Percentiles rank a stretch among this genome's conserved stretches.
phyloP scores from a whole-genome alignment of 2,113 vertebrate genomes.

The Octodon degus region DNA sequence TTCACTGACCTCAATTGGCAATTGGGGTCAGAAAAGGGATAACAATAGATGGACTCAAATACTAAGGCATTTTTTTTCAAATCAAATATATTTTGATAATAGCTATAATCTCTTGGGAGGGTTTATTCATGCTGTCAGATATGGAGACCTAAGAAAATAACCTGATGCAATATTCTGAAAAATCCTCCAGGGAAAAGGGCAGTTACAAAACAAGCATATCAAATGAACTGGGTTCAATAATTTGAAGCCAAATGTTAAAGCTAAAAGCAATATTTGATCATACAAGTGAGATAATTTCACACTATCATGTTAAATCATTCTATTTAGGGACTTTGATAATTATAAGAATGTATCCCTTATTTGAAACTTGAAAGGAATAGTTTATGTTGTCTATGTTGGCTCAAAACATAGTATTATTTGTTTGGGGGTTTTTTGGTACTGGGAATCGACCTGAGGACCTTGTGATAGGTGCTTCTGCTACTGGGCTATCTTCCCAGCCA shows the following conservation, averaged over 20 bases:
- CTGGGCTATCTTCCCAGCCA: no score
- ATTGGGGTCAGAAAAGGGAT: not conserved
- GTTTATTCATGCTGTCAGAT: constrained; percentile 43
- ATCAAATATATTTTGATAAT: constrained; percentile 50
- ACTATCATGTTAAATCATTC: constrained; percentile 44
- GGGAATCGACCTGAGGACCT: no score
- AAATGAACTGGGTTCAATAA: constrained; percentile 55
- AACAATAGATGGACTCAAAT: constrained; percentile 52
- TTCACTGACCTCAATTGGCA: not conserved
- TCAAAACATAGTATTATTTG: not conserved
- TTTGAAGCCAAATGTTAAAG: constrained; percentile 49
- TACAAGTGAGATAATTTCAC: constrained; percentile 46
- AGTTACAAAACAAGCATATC: constrained; percentile 63
- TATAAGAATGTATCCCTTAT: constrained; percentile 58
- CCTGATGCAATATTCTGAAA: constrained; percentile 78
- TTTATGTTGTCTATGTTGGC: constrained; percentile 23
- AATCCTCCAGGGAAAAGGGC: constrained; percentile 67
- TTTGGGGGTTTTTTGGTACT: no score
- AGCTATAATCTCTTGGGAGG: constrained; percentile 59
- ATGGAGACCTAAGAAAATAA: constrained; percentile 53
- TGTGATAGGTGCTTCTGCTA: no score
- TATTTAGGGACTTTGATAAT: constrained; percentile 22
- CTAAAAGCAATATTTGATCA: constrained; percentile 27
- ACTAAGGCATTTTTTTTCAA: constrained; percentile 26
- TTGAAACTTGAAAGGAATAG: constrained; percentile 26